Percentiles rank a stretch among this genome's conserved stretches.
phyloP scores from a whole-genome alignment of 2,888 invertebrate species.

The Caenorhabditis afra region DNA sequence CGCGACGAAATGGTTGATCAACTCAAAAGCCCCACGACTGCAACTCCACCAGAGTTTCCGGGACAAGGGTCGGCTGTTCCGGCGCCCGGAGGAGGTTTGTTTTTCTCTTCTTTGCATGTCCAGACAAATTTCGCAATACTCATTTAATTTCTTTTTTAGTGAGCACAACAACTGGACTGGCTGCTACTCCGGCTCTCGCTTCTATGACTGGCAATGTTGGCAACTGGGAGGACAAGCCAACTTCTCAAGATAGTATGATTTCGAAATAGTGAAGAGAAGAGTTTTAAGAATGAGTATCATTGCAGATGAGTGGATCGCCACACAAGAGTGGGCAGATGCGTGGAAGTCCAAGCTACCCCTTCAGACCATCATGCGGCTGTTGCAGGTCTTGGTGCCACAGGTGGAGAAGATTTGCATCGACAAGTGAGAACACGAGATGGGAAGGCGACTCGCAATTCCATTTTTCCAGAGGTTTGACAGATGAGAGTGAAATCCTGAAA shows the following conservation, averaged over 20 bases:
- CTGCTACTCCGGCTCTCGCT: constrained; percentile 93
- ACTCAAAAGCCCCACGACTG: constrained; percentile 69
- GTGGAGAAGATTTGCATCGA: constrained; percentile 99
- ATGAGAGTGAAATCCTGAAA: constrained; percentile 98
- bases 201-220: constrained; percentile 86
- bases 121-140: neutral
- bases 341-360: constrained; percentile 98
- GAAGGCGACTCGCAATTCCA: no score
- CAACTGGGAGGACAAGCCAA: constrained; percentile 66
- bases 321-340: constrained; percentile 92
- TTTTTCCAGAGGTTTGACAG: constrained; percentile 96
- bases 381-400: constrained; percentile 98
- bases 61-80: constrained; percentile 7
- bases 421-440: no score
- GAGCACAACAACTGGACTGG: constrained; percentile 82
- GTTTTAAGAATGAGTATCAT: no score
- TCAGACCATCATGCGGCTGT: constrained; percentile 97
- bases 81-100: constrained; percentile 18
- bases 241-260: constrained; percentile 41
- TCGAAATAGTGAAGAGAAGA: neutral
- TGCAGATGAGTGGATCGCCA: constrained; percentile 87
- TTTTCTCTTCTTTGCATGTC: no score
- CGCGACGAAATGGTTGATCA: constrained; percentile 71
- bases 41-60: constrained; percentile 60
- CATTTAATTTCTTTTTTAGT: constrained; percentile 4